Evolutionary conservation across 2,113 vertebrate species (phyloP), one percentile per base, ranked within the genome.

Genomic region (Catharus fuscescens): DNA sequence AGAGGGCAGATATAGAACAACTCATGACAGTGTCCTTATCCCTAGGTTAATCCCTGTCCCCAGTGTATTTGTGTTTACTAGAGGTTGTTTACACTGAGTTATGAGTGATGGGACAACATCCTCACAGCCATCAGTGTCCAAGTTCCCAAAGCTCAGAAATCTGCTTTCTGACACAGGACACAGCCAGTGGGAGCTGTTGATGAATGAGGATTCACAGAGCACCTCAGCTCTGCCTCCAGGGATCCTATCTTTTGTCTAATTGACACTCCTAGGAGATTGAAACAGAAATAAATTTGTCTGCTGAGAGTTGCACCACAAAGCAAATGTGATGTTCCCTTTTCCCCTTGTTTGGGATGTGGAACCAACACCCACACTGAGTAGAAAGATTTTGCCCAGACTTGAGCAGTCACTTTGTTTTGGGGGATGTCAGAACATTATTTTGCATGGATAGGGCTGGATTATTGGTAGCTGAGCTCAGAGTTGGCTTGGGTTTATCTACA

Each of bases 41-140:
- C 76, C 38, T 80, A 29, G 90, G 72, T 94, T 96, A 93, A 93
- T 90, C 77, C 65, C 53, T 86, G 77, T 96, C 86, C 80, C 40
- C 74, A 31, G 45, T 92, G 90, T 88, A 86, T 87, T 71, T 90
- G 56, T 77, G 82, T 94, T 97, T 92, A 80, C 86, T 85, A 71
- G 54, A 88, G 81, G 42, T 56, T 93, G 54, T 91, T 96, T 85
- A 60, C 80, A 38, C 67, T 57, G 24, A 78, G 34, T 86, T 92
- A 21, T 79, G 77, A 81, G 76, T 96, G 52, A 88, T 36, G 50
- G 38, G 48, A 77, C 53, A 53, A 25, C 18, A 5, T 89, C 69
- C 52, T 85, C 59, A 36, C 62, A 96, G 76, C 85, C 67, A 44
- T 59, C 70, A 42, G 40, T 66, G 64, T 57, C 72, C 64, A 67